Percentiles rank a stretch among this genome's conserved stretches.
Conservation (phyloP, 2,797 vertebrate species). For the Yasuhikotakia modesta region DNA sequence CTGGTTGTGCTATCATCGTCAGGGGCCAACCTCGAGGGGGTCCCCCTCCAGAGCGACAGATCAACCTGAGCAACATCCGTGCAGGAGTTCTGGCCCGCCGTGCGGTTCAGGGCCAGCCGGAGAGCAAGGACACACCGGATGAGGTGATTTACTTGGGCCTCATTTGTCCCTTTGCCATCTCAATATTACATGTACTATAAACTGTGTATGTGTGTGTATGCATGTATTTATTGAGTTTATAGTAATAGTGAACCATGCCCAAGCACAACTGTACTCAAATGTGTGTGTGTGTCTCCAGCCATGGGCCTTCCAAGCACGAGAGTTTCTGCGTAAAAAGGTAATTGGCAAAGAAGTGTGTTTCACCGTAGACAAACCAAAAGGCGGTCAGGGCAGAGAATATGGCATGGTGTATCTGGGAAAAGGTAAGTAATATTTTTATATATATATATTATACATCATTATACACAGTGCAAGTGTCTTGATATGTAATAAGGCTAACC, state of each 20-base stretch:
- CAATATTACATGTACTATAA: not conserved
- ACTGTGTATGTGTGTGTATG: too few species aligned
- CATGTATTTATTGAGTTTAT: too few species aligned
- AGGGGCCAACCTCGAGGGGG: constrained; percentile 94
- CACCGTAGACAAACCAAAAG: constrained; percentile 88
- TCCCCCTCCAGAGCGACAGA: constrained; percentile 93
- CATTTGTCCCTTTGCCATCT: not conserved
- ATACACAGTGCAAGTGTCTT: not conserved
- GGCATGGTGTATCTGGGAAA: constrained; percentile 93
- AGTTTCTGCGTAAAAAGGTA: constrained; percentile 94
- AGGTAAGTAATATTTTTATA: constrained; percentile 73
- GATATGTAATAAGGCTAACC: not conserved
- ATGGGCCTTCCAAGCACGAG: constrained; percentile 94
- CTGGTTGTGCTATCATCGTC: constrained; percentile 95
- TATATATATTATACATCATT: not conserved
- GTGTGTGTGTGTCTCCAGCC: constrained; percentile 74
- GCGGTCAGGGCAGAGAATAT: constrained; percentile 86
- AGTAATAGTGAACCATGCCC: too few species aligned
- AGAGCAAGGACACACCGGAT: constrained; percentile 89
- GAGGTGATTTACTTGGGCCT: constrained; percentile 77
- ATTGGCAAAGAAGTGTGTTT: constrained; percentile 99
- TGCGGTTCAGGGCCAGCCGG: constrained; percentile 84
- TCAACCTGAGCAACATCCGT: constrained; percentile 96
- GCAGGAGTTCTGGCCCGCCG: constrained; percentile 87
- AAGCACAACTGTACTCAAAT: too few species aligned